Percentiles rank a stretch among this genome's conserved stretches.
Evolutionary conservation across 2,113 vertebrate species (phyloP).

Genomic region (Mastomys coucha): DNA sequence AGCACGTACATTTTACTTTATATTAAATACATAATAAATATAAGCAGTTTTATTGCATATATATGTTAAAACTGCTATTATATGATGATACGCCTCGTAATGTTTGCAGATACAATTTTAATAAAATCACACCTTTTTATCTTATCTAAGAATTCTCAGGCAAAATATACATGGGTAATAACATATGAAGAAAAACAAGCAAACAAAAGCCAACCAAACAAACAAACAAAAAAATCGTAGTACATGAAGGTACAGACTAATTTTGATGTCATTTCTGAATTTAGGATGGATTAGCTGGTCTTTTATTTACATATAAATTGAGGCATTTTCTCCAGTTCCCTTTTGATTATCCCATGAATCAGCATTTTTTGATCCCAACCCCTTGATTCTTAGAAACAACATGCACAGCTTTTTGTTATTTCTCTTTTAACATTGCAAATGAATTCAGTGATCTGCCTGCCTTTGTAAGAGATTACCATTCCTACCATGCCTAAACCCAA

Average conservation of each 20-base stretch:
- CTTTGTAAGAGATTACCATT: no score
- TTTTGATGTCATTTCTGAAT: background rate
- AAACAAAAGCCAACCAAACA: background rate
- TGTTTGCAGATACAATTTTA: background rate
- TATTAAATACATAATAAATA: background rate
- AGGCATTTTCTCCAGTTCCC: no score
- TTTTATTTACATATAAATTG: no score
- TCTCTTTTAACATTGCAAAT: no score
- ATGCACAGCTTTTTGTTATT: no score
- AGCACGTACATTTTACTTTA: background rate
- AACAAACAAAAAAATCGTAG: background rate
- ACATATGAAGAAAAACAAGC: background rate
- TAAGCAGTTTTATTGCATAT: background rate
- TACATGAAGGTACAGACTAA: background rate
- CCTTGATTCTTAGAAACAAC: no score
- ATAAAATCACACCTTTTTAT: background rate
- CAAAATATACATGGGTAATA: background rate
- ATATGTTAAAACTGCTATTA: background rate
- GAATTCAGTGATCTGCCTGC: no score
- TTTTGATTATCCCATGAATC: no score
- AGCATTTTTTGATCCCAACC: no score
- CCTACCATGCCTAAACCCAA: no score
- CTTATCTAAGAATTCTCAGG: background rate
- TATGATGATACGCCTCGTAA: background rate
- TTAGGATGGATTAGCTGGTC: background rate